Evolutionary conservation across 1,140 invertebrate species (phyloP).

Genomic region (Eciton burchellii): DNA sequence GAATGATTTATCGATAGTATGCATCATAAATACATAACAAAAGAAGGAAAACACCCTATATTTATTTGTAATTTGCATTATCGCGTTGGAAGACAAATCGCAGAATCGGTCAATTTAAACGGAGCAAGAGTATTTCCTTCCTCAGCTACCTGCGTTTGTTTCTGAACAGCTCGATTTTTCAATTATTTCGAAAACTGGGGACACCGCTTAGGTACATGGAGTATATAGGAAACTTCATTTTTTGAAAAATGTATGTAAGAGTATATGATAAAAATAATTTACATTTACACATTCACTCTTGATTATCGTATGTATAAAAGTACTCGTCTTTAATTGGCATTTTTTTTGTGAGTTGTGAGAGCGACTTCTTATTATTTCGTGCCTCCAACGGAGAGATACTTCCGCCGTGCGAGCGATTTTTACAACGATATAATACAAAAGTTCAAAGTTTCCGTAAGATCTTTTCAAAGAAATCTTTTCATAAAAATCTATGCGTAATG

Average conservation of each 20-base stretch:
- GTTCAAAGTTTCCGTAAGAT: conserved; percentile 44
- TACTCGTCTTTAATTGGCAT: conserved; percentile 71
- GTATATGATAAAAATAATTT: conserved; percentile 62
- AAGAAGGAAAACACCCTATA: background rate
- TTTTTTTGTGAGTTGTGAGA: conserved; percentile 39
- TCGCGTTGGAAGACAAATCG: conserved; percentile 38
- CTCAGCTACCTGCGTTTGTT: background rate
- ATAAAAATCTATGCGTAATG: background rate
- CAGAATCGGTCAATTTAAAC: conserved; percentile 24
- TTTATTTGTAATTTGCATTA: conserved; percentile 23
- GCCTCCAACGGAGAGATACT: conserved; percentile 21
- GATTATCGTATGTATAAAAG: conserved; percentile 67
- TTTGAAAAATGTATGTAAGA: conserved; percentile 59
- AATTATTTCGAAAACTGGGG: conserved; percentile 22
- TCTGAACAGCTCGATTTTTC: background rate
- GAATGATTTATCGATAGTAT: background rate
- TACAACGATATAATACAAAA: conserved; percentile 59
- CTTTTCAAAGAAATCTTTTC: conserved; percentile 1
- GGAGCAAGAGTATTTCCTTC: conserved; percentile 10
- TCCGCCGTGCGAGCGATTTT: conserved; percentile 33
- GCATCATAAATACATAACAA: conserved; percentile 5
- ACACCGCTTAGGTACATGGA: conserved; percentile 46
- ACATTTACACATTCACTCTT: conserved; percentile 37
- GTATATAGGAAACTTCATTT: conserved; percentile 45
- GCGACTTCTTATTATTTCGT: conserved; percentile 19